These are phyloP conservation scores for Trisateles emortualis DNA, from an alignment of 2,888 invertebrate genomes.

Conservation along the genomic window DNA sequence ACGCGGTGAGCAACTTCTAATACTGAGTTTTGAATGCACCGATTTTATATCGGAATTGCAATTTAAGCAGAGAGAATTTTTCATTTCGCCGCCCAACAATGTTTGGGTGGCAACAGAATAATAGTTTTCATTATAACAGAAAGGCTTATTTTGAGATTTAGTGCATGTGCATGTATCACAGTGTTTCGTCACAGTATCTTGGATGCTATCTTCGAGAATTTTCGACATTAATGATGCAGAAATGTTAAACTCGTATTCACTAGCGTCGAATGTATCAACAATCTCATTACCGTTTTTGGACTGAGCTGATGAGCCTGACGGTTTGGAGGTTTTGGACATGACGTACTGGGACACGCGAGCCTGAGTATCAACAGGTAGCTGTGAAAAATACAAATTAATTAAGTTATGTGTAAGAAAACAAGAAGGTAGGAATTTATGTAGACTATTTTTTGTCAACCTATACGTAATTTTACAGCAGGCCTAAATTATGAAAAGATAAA, in stretches of 20 bases:
- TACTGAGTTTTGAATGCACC: conserved; percentile 73
- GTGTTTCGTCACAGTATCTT: conserved; percentile 93
- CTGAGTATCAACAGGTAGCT: conserved; percentile 97
- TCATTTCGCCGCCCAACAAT: conserved; percentile 75
- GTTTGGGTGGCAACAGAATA: conserved; percentile 90
- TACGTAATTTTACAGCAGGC: too few relatives aligned
- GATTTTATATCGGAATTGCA: conserved; percentile 88
- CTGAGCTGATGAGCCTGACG: conserved; percentile 79
- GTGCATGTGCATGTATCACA: conserved; percentile 94
- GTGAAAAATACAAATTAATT: conserved; percentile 55
- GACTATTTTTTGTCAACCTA: too few relatives aligned
- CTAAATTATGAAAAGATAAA: too few relatives aligned
- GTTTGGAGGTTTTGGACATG: conserved; percentile 86
- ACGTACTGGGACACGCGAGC: conserved; percentile 94
- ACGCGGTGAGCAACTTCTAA: conserved; percentile 74
- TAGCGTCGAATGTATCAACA: conserved; percentile 86
- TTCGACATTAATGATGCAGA: conserved; percentile 97
- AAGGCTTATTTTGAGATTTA: conserved; percentile 82
- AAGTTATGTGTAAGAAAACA: background rate
- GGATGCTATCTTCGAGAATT: conserved; percentile 95
- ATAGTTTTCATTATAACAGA: conserved; percentile 84
- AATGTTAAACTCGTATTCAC: conserved; percentile 89
- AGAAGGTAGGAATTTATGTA: too few relatives aligned
- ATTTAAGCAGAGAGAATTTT: conserved; percentile 85
- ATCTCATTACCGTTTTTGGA: conserved; percentile 75